Percentiles rank a stretch among this genome's conserved stretches.
These are phyloP conservation scores for Spatulosminthurus flaviceps DNA, from an alignment of 2,888 invertebrate genomes.

Conservation along the genomic window DNA sequence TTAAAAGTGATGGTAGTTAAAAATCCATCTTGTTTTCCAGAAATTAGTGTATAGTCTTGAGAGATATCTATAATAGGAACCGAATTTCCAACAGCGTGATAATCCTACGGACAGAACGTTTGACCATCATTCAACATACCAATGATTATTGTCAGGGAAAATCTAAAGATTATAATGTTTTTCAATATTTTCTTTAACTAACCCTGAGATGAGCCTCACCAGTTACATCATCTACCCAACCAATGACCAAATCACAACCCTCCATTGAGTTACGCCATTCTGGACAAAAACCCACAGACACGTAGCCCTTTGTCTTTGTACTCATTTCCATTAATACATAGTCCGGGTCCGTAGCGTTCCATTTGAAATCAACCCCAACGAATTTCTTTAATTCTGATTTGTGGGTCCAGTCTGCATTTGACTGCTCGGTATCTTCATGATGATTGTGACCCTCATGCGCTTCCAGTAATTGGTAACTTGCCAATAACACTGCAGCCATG, in stretches of 20 bases:
- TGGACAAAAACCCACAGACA: conserved; percentile 60
- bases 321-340: conserved; percentile 59
- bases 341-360: conserved; percentile 48
- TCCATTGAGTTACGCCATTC: conserved; percentile 59
- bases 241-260: conserved; percentile 60
- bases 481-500: no score
- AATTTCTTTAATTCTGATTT: conserved; percentile 40
- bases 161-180: no score
- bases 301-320: conserved; percentile 54
- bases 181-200: not conserved
- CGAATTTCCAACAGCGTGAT: conserved; percentile 53
- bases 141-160: no score
- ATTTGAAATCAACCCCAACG: conserved; percentile 57
- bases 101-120: no score
- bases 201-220: conserved; percentile 30
- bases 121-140: no score
- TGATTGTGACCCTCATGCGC: conserved; percentile 52
- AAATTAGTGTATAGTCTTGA: conserved; percentile 54
- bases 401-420: conserved; percentile 22
- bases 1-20: conserved; percentile 57
- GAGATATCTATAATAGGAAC: conserved; percentile 50
- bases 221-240: conserved; percentile 55
- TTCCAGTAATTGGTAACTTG: not conserved
- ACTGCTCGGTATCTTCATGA: conserved; percentile 43
- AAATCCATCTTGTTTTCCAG: conserved; percentile 48